Evolutionary conservation across 2,113 vertebrate species (phyloP), one percentile per base, ranked within the genome.

Genomic region (Lepisosteus osseus): DNA sequence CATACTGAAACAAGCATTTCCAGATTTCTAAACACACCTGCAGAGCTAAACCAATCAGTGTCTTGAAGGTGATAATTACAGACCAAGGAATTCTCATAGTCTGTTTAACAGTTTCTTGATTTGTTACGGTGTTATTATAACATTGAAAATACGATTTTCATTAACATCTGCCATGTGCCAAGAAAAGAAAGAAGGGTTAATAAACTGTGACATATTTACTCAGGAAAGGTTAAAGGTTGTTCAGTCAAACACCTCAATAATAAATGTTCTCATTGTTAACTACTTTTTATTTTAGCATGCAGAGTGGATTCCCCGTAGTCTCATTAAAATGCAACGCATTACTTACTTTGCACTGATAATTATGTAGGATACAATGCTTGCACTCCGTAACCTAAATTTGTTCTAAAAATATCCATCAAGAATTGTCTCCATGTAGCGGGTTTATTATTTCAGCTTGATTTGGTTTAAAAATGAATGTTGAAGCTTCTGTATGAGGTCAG

Each of bases 301-400:
- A 82, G 74, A 77, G 57, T 42, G 72, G 70, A 76, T 78, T 88
- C 86, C 88, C 87, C 3, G 82, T 72, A 79, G 76, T 70, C 77
- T 82, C 77, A 82, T 82, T 82, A 79, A 82, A 79, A 79, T 79
- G 75, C 75, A 74, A 82, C 72, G 77, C 77, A 66, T 71, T 76
- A 73, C 74, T 77, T 79, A 79, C 77, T 74, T 69, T 66, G 44
- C 67, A 55, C 44, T 55, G 66, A 44, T 72, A 68, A 79, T 77
- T 77, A 67, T 77, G 65, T 79, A 57, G 69, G 51, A 78, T 69
- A 78, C 51, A 69, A 67, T 61, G 68, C 68, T 42, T 75, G 56
- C 14, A 67, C 71, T 70, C 76, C 66, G 70, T 55, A 77, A 66
- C 67, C 56, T 61, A 8, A 44, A 44, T 67, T 43, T 47, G 62